These are phyloP conservation scores for Gymnoscopelus microlampas DNA, from an alignment of 2,797 vertebrate species.

Conservation along the genomic window DNA sequence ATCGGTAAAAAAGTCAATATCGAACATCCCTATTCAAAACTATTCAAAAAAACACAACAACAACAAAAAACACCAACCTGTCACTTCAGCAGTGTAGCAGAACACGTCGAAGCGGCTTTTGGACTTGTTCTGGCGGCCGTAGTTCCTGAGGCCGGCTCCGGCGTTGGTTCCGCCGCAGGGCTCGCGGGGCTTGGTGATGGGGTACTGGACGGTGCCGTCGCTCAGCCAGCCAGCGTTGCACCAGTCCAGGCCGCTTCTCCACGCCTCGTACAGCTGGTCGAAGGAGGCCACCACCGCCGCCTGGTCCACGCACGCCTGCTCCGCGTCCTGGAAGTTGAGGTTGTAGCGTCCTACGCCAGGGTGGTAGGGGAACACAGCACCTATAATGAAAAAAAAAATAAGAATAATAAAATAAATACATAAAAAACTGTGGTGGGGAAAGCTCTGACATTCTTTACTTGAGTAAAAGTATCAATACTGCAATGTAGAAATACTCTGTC, in stretches of 20 bases:
- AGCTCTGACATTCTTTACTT: too few relatives aligned
- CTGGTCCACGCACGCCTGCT: slow-evolving; percentile 85
- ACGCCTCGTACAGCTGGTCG: slow-evolving; percentile 89
- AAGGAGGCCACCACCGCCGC: slow-evolving; percentile 87
- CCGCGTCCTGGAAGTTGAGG: slow-evolving; percentile 87
- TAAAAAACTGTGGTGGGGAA: too few relatives aligned
- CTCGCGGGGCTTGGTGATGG: slow-evolving; percentile 89
- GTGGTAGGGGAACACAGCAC: slow-evolving; percentile 93
- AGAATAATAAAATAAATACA: not conserved
- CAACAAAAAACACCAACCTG: slow-evolving; percentile 78
- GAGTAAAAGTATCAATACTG: too few relatives aligned
- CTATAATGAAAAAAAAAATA: slow-evolving; percentile 67
- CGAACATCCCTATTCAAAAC: not conserved
- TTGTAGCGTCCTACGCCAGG: slow-evolving; percentile 88
- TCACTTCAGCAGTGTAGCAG: slow-evolving; percentile 87
- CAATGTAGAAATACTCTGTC: too few relatives aligned
- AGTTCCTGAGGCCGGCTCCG: slow-evolving; percentile 88
- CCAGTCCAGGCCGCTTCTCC: slow-evolving; percentile 93
- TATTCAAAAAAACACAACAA: not conserved
- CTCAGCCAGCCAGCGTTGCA: slow-evolving; percentile 97
- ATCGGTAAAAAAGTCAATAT: not conserved
- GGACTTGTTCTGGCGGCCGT: slow-evolving; percentile 87
- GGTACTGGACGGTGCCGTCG: slow-evolving; percentile 93
- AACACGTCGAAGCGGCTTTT: slow-evolving; percentile 90
- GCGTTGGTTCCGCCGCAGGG: slow-evolving; percentile 89